A percentile compares a stretch with the other conserved stretches of the same genome.
These are phyloP conservation scores for Terrapene triunguis DNA, from an alignment of 2,113 vertebrate genomes.

Conservation along the genomic window DNA sequence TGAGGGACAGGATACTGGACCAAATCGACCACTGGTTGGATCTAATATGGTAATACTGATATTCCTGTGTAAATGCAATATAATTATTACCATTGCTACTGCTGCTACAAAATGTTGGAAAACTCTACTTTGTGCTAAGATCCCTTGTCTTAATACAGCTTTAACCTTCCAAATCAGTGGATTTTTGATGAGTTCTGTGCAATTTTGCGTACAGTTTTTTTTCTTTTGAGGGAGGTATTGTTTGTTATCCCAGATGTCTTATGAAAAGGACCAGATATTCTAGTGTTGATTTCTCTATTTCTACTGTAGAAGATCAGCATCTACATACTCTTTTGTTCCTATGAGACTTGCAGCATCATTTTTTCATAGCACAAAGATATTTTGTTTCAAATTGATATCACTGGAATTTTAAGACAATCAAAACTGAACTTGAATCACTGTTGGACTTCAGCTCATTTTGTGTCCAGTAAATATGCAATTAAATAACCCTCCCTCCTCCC, in stretches of 20 bases:
- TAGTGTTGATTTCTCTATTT: neutral
- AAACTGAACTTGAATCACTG: neutral
- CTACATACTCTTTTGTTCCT: neutral
- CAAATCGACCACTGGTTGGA: neutral
- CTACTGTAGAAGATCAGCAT: neutral
- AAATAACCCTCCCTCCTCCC: no score
- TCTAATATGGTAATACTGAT: neutral
- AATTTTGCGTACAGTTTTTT: neutral
- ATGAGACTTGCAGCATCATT: neutral
- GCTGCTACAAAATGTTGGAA: neutral
- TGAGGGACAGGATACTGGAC: neutral
- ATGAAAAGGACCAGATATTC: neutral
- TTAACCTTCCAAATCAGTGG: neutral
- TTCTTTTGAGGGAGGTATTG: neutral
- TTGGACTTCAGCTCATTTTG: neutral
- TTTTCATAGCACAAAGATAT: neutral
- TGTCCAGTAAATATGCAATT: neutral
- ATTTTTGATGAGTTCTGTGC: neutral
- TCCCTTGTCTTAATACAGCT: neutral
- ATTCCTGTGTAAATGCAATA: neutral
- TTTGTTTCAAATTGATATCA: conserved; percentile 2
- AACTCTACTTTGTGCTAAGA: neutral
- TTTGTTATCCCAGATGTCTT: neutral
- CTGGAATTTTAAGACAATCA: neutral
- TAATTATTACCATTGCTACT: neutral